Evolutionary conservation across 2,797 vertebrate genomes (phyloP).

Genomic region (Lemur catta): DNA sequence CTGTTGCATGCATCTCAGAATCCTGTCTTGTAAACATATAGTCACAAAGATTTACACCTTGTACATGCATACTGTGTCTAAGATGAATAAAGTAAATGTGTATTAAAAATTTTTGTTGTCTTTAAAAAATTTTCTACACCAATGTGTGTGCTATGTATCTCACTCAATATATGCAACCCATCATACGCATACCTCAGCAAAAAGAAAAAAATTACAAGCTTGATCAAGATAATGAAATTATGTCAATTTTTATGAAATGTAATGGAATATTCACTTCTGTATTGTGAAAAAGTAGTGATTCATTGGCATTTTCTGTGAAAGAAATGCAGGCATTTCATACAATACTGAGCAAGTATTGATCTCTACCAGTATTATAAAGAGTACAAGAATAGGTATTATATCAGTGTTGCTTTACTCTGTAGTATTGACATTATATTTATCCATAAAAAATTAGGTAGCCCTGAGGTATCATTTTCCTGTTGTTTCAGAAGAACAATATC

Average conservation of each 20-base stretch:
- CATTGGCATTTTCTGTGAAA: not conserved
- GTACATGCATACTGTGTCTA: not conserved
- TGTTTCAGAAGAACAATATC: not conserved
- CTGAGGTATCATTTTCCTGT: not conserved
- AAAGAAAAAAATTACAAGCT: not conserved
- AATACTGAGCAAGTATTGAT: slow-evolving; percentile 30
- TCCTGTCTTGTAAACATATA: not conserved
- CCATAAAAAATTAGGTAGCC: not conserved
- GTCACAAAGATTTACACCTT: not conserved
- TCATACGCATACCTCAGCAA: not conserved
- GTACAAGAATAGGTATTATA: not conserved
- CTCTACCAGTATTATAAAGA: not conserved
- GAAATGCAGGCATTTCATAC: not conserved
- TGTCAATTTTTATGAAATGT: not conserved
- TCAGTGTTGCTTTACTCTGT: not conserved
- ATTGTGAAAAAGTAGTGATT: not conserved
- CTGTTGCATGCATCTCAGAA: not conserved
- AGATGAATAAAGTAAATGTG: not conserved
- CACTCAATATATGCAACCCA: not conserved
- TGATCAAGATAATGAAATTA: not conserved
- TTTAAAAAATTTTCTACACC: not conserved
- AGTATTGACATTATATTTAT: not conserved
- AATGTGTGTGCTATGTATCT: not conserved
- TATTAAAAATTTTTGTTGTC: not conserved
- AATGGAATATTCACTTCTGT: not conserved